Conservation (phyloP, 2,888 invertebrate species). For the Dyspetes luteomarginatus region DNA sequence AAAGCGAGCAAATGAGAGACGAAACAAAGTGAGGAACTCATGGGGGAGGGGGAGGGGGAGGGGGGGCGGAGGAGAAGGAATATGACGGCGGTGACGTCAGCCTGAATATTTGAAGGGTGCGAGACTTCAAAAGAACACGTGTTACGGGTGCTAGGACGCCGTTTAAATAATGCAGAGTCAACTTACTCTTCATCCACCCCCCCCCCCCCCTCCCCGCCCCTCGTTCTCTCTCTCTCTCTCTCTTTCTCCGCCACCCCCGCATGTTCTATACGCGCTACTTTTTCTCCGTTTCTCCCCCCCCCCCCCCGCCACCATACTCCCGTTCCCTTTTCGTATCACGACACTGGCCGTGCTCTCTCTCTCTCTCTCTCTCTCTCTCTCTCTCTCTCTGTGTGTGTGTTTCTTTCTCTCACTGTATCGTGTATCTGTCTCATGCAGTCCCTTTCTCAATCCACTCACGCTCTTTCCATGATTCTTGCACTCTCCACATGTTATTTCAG, state of each 20-base stretch:
- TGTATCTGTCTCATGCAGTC: not conserved
- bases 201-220: conserved; percentile 53
- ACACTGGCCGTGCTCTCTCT: not conserved
- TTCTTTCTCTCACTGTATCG: conserved; percentile 32
- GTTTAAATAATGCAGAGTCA: conserved; percentile 83
- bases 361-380: conserved; percentile 9
- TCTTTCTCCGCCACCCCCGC: conserved; percentile 32
- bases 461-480: not conserved
- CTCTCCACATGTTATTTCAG: not conserved
- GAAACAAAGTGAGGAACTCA: conserved; percentile 50
- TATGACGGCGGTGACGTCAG: conserved; percentile 83
- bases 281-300: conserved; percentile 12
- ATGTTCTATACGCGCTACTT: conserved; percentile 41
- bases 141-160: conserved; percentile 82
- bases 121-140: conserved; percentile 83
- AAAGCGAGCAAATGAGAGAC: conserved; percentile 61
- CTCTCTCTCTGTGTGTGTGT: conserved; percentile 22
- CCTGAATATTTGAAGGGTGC: conserved; percentile 83
- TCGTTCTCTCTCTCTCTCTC: conserved; percentile 34
- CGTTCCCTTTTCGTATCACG: conserved; percentile 8
- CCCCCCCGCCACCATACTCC: conserved; percentile 25
- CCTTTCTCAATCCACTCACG: conserved; percentile 19
- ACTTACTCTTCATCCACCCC: conserved; percentile 78
- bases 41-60: conserved; percentile 7
- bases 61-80: conserved; percentile 72